A percentile compares a stretch with the other conserved stretches of the same genome.
Conservation (phyloP, 2,888 invertebrate genomes). For the Erebia epiphron region DNA sequence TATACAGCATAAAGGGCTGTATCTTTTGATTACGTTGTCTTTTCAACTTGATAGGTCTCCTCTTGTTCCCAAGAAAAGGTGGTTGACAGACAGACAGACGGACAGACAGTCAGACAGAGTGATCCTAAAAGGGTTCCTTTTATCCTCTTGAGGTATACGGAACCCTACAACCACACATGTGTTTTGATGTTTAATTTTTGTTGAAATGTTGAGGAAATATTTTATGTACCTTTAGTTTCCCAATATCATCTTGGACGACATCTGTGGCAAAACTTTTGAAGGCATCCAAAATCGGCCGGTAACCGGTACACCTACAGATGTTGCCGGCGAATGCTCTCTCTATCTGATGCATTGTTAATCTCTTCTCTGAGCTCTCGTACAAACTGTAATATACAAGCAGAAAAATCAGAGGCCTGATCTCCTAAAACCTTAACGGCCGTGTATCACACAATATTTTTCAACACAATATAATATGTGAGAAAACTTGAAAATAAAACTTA, state of each 20-base stretch:
- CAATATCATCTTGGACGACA: conserved; percentile 71
- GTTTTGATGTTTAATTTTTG: no score
- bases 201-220: not conserved
- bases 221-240: conserved; percentile 64
- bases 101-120: not conserved
- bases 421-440: not conserved
- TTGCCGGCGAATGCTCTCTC: conserved; percentile 90
- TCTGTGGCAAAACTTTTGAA: conserved; percentile 89
- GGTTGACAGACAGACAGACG: not conserved
- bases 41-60: no score
- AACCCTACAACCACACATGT: no score
- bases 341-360: conserved; percentile 84
- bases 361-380: conserved; percentile 64
- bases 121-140: not conserved
- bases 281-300: conserved; percentile 89
- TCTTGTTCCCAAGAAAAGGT: not conserved
- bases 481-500: no score
- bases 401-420: not conserved
- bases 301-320: conserved; percentile 92
- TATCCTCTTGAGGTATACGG: no score
- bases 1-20: no score
- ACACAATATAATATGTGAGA: no score
- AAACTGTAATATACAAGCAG: conserved; percentile 71
- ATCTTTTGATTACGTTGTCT: no score
- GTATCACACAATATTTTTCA: no score